These are phyloP conservation scores for Tyto alba DNA, from an alignment of 2,113 vertebrate genomes.

Conservation along the genomic window DNA sequence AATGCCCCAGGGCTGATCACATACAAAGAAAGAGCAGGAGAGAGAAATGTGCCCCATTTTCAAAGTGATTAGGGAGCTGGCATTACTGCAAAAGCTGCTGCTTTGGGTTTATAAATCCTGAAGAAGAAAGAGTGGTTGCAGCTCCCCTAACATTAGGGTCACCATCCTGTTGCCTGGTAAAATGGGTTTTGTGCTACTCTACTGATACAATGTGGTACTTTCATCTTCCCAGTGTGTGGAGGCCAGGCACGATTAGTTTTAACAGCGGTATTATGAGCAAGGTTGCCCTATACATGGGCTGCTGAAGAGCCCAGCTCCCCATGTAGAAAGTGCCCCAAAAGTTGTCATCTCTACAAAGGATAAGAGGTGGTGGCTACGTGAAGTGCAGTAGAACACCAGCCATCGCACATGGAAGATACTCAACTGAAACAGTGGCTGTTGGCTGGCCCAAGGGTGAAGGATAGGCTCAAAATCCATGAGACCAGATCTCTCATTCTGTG, in stretches of 20 bases:
- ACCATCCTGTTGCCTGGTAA: background rate
- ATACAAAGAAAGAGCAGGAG: background rate
- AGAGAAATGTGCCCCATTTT: background rate
- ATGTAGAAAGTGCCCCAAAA: background rate
- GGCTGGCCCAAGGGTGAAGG: background rate
- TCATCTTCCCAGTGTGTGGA: background rate
- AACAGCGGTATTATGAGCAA: background rate
- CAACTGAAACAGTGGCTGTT: accelerated
- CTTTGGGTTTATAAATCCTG: background rate
- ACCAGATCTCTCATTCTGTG: background rate
- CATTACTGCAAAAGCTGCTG: background rate
- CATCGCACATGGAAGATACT: background rate
- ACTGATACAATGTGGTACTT: accelerated
- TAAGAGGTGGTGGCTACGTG: background rate
- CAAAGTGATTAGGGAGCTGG: background rate
- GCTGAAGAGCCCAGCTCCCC: background rate
- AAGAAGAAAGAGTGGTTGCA: background rate
- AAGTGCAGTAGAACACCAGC: background rate
- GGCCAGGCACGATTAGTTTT: background rate
- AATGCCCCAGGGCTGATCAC: background rate
- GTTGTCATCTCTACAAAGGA: background rate
- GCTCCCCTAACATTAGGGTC: background rate
- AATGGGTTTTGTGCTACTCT: background rate
- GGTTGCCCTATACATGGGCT: too few species aligned
- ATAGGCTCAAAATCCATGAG: background rate